A percentile compares a stretch with the other conserved stretches of the same genome.
Evolutionary conservation across 2,113 vertebrate genomes (phyloP).

Genomic region (Tachysurus fulvidraco): DNA sequence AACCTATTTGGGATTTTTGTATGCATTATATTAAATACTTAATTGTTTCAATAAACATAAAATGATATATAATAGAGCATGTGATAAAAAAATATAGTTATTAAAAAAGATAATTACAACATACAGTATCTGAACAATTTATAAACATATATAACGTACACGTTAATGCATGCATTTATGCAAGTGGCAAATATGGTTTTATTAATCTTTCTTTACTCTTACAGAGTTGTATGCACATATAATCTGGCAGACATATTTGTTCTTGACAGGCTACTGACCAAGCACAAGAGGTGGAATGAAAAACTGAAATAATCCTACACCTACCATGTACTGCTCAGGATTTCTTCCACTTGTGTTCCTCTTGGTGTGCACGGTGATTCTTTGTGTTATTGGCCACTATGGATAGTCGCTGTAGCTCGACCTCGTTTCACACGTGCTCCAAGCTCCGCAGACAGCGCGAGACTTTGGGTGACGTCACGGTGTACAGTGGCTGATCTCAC

Average conservation of each 20-base stretch:
- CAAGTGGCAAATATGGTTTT: neutral
- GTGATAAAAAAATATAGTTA: neutral
- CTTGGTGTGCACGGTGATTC: slow-evolving; percentile 44
- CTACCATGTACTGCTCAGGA: neutral
- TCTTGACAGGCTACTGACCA: slow-evolving; percentile 7
- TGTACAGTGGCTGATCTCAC: slow-evolving; percentile 38
- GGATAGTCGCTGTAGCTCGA: slow-evolving; percentile 62
- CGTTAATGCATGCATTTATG: neutral
- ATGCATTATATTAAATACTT: no score
- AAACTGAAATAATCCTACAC: slow-evolving; percentile 4
- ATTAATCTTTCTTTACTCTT: neutral
- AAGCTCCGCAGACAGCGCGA: slow-evolving; percentile 61
- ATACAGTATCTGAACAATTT: neutral
- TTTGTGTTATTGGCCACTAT: slow-evolving; percentile 48
- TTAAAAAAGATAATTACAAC: neutral
- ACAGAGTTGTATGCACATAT: neutral
- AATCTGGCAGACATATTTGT: neutral
- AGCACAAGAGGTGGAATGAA: slow-evolving; percentile 1
- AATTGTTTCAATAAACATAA: neutral
- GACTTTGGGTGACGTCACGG: slow-evolving; percentile 70
- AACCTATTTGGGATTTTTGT: neutral
- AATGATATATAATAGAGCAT: neutral
- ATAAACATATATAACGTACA: neutral
- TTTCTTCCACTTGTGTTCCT: slow-evolving; percentile 54
- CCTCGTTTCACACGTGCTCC: slow-evolving; percentile 74